Conservation (phyloP, 2,797 vertebrate species). For the Anguilla megastoma region DNA sequence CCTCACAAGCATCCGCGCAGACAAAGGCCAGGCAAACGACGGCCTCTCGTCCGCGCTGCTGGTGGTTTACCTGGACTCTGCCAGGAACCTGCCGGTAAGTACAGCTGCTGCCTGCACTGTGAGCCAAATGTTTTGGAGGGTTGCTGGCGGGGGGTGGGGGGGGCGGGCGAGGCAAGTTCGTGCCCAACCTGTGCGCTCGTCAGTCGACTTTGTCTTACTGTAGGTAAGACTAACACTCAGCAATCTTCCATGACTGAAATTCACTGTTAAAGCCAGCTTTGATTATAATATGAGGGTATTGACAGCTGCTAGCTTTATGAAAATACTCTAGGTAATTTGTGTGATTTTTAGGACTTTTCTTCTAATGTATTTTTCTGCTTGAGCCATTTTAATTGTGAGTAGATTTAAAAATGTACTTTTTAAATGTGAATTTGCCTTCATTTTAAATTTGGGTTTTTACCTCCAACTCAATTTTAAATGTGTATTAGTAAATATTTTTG, state of each 20-base stretch:
- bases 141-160: neutral
- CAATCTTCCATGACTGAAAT: neutral
- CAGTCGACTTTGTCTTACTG: neutral
- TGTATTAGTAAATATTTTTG: neutral
- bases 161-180: neutral
- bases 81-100: conserved; percentile 94
- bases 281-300: neutral
- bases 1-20: conserved; percentile 83
- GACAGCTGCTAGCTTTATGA: neutral
- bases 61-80: conserved; percentile 90
- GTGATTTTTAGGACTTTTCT: neutral
- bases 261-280: neutral
- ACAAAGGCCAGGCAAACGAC: conserved; percentile 84
- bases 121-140: neutral
- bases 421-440: neutral
- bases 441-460: neutral
- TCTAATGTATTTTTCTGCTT: neutral
- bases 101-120: neutral
- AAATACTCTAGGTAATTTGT: neutral
- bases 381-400: neutral
- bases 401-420: neutral
- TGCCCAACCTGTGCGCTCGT: neutral
- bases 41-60: conserved; percentile 92
- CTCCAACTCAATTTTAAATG: neutral
- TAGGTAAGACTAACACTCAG: neutral